Base-by-base conservation (phyloP, 1,140 invertebrate species). In the Orius insidiosus region DNA sequence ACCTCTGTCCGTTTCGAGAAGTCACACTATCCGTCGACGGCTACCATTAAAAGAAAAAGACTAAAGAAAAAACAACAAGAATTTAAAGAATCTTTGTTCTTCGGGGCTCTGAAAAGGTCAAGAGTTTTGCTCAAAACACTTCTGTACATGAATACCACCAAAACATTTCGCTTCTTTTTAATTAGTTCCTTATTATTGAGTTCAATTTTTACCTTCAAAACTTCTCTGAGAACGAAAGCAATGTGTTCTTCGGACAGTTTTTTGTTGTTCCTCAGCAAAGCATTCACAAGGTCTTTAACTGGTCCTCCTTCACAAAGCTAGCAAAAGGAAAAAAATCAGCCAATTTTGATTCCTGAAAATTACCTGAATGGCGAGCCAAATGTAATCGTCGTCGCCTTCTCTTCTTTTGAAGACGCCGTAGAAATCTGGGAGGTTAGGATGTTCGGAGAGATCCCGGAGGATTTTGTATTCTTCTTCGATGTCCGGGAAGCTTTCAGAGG, bases 321-420 rank as follows among this genome's bases (percentile, higher is more conserved):
- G 4, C 13, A 40, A 40, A 10, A 40, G 18, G 14, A 36, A 36
- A 11, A 36, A 36, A 36, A 36, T n/a, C n/a, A n/a, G n/a, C n/a
- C n/a, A 13, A 13, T 36, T 36, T 36, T n/a, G n/a, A 15, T 36
- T 36, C 35, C 24, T 24, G 24, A 24, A 24, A 24, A 24, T 70
- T 65, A 90, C 85, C 76, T 92, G 84, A 68, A 90, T 74, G 34
- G 83, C 75, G 57, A 94, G 81, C 87, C 86, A 93, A 39, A 93
- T 71, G 59, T 87, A 78, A 54, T 82, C 78, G 30, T 68, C 65
- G 5, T 71, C 66, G 7, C 65, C 65, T 6, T 35, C 18, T 49
- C 70, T 71, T 45, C 75, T 77, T 50, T 80, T 74, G 62, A 78
- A 90, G 11, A 79, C 76, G 18, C 85, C 86, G 60, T 85, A 83